A percentile compares a stretch with the other conserved stretches of the same genome.
These are phyloP conservation scores for Eueremaeus valkanovi DNA, from an alignment of 2,888 invertebrate genomes.

Conservation along the genomic window DNA sequence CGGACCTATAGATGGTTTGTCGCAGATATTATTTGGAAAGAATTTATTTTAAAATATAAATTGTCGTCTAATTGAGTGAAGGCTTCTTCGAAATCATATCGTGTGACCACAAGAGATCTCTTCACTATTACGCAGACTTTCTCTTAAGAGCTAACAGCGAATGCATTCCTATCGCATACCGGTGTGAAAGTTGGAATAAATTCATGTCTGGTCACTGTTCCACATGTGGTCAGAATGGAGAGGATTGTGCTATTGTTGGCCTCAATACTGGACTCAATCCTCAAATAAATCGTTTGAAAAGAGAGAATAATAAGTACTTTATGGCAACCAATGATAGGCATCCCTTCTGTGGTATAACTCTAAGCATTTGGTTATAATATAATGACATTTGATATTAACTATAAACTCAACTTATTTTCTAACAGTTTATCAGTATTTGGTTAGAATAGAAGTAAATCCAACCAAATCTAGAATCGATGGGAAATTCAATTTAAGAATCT, in stretches of 20 bases:
- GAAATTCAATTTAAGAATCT: not conserved
- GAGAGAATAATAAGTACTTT: not conserved
- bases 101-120: not conserved
- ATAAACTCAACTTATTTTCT: not conserved
- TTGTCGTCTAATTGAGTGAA: not conserved
- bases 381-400: not conserved
- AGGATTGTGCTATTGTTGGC: not conserved
- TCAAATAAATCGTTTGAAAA: not conserved
- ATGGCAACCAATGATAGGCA: not conserved
- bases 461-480: not conserved
- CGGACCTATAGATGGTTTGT: not conserved
- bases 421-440: conserved; percentile 6
- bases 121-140: not conserved
- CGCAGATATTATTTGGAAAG: not conserved
- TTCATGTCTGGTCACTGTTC: not conserved
- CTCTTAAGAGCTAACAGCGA: not conserved
- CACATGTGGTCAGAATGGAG: not conserved
- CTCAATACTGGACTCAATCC: not conserved
- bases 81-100: not conserved
- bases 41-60: not conserved
- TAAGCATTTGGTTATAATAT: not conserved
- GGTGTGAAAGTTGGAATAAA: not conserved
- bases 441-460: not conserved
- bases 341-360: not conserved
- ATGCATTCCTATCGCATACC: not conserved